Base-by-base conservation (phyloP, 2,888 invertebrate genomes). In the Microchrysa polita region DNA sequence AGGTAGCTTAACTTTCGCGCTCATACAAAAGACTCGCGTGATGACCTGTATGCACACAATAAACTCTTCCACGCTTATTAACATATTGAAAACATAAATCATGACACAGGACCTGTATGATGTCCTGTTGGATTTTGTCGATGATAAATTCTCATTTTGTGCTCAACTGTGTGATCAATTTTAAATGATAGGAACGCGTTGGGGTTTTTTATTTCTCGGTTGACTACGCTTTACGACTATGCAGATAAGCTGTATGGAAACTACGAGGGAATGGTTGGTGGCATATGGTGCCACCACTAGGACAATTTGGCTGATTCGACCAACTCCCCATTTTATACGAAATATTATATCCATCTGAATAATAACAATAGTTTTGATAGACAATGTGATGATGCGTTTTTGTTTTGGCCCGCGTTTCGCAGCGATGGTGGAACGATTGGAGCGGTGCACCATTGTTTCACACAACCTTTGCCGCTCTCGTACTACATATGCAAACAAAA, bases 41-140 rank as follows among this genome's bases (percentile, higher is more conserved):
- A 57, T 55, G 69, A 69, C 69, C 69, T 55, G 69, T 10, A n/a
- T n/a, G n/a, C n/a, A 23, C 60, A 55, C 40, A 57, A 34, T 48
- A n/a, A 55, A 67, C 40, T 40, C 23, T 72, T 63, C 67, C 67
- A 67, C 34, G 73, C 74, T 73, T 74, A 74, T 74, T 74, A 74
- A 74, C 74, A 74, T 74, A 73, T 63, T 73, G 73, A 74, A 72
- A 72, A 73, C 74, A 73, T 74, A 60, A 74, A 73, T 73, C 73
- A 67, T 69, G 69, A 65, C 60, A 63, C 69, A 74, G 73, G 73
- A 73, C 69, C 73, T 74, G n/a, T n/a, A n/a, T n/a, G n/a, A 67
- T 73, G 74, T 69, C 72, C 69, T 73, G 65, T 69, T 74, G 74
- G 67, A 42, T 67, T 69, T 67, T 40, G 69, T 57, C 18, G 34